Percentiles rank a stretch among this genome's conserved stretches.
Conservation (phyloP, 1,140 invertebrate species). For the Psix sp. region DNA sequence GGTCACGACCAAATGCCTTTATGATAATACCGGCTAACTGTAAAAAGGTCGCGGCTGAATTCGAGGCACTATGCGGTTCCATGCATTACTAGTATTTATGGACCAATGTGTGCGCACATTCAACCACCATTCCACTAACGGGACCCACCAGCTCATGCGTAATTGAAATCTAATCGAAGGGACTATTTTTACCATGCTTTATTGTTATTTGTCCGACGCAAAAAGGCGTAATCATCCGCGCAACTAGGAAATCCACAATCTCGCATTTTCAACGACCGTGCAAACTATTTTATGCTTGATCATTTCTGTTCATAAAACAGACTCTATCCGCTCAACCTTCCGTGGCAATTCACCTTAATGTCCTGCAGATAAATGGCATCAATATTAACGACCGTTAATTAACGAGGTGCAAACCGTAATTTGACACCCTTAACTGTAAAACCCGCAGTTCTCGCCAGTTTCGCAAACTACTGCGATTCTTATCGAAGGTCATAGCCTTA, state of each 20-base stretch:
- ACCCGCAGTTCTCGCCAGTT: constrained; percentile 26
- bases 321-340: not conserved
- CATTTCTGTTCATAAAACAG: constrained; percentile 12
- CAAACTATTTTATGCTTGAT: constrained; percentile 10
- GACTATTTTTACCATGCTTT: not conserved
- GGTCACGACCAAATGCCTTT: constrained; percentile 43
- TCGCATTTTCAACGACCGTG: not conserved
- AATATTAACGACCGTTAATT: constrained; percentile 44
- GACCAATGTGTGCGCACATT: constrained; percentile 13
- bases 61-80: constrained; percentile 25
- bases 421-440: constrained; percentile 25
- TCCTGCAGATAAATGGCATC: constrained; percentile 19
- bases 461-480: constrained; percentile 65
- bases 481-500: constrained; percentile 64
- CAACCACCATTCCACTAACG: constrained; percentile 17
- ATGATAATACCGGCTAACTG: constrained; percentile 44
- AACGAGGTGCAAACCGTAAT: constrained; percentile 43
- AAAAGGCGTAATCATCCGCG: too few relatives aligned
- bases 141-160: constrained; percentile 1
- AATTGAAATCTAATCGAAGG: constrained; percentile 25
- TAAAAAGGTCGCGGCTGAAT: constrained; percentile 31
- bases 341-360: constrained; percentile 7
- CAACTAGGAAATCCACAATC: too few relatives aligned
- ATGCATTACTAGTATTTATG: constrained; percentile 26
- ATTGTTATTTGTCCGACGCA: too few relatives aligned